Evolutionary conservation across 1,140 invertebrate genomes (phyloP).

Genomic region (Drosophila kurseongensis): DNA sequence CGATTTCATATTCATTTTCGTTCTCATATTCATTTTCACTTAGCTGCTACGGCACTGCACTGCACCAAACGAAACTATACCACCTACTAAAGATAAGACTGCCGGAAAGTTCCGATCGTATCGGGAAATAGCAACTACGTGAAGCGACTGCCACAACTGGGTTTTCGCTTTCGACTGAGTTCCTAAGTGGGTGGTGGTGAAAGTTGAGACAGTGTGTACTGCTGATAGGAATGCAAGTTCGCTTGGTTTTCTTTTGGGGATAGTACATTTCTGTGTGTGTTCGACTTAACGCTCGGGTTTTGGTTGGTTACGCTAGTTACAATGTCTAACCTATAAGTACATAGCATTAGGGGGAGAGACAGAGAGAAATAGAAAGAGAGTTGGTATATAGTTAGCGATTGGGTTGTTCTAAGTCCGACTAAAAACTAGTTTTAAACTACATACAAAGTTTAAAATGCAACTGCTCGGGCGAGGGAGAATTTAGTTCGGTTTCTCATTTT

Average conservation of each 20-base stretch:
- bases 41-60: slow-evolving; percentile 32
- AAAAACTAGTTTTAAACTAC: slow-evolving; percentile 60
- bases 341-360: slow-evolving; percentile 71
- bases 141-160: slow-evolving; percentile 45
- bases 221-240: slow-evolving; percentile 39
- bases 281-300: slow-evolving; percentile 33
- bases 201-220: slow-evolving; percentile 49
- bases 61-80: slow-evolving; percentile 62
- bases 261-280: slow-evolving; percentile 37
- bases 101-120: slow-evolving; percentile 25
- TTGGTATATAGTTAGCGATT: slow-evolving; percentile 70
- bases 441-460: slow-evolving; percentile 71
- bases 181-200: slow-evolving; percentile 42
- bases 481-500: slow-evolving; percentile 15
- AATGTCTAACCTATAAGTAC: slow-evolving; percentile 81
- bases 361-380: slow-evolving; percentile 78
- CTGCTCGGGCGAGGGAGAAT: slow-evolving; percentile 25
- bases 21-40: slow-evolving; percentile 21
- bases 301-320: slow-evolving; percentile 66
- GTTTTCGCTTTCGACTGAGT: slow-evolving; percentile 17
- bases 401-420: slow-evolving; percentile 63
- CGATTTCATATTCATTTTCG: slow-evolving; percentile 24
- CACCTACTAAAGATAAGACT: slow-evolving; percentile 74
- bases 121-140: slow-evolving; percentile 40
- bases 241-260: slow-evolving; percentile 12